Conservation (phyloP, 2,888 invertebrate genomes). For the Zootermopsis nevadensis region DNA sequence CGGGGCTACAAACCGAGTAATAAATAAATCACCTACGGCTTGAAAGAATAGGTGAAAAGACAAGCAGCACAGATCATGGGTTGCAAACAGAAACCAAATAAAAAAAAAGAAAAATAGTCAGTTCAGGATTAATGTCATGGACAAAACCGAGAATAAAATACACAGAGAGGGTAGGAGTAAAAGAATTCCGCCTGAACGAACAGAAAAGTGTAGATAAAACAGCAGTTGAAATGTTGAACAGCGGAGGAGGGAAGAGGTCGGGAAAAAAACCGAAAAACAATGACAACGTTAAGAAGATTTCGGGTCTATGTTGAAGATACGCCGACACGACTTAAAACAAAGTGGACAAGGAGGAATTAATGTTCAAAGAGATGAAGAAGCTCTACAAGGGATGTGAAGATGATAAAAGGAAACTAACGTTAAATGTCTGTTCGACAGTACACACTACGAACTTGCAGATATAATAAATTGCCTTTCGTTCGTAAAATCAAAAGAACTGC, state of each 20-base stretch:
- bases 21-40: conserved; percentile 45
- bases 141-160: conserved; percentile 24
- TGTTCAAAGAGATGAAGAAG: conserved; percentile 46
- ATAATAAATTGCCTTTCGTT: too few species aligned
- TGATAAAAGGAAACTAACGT: conserved; percentile 20
- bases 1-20: conserved; percentile 31
- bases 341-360: conserved; percentile 52
- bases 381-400: conserved; percentile 32
- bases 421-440: not conserved
- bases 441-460: too few species aligned
- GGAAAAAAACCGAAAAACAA: conserved; percentile 42
- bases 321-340: conserved; percentile 51
- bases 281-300: conserved; percentile 52
- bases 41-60: conserved; percentile 44
- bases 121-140: conserved; percentile 37
- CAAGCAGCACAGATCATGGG: conserved; percentile 38
- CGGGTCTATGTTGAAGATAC: conserved; percentile 50
- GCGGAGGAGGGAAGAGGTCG: not conserved
- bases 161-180: not conserved
- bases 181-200: conserved; percentile 33
- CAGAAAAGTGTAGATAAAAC: conserved; percentile 39
- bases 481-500: too few species aligned
- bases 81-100: conserved; percentile 18
- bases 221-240: conserved; percentile 35
- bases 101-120: conserved; percentile 30